Conservation (phyloP, 2,113 vertebrate species). For the Gallinago jamesoni region DNA sequence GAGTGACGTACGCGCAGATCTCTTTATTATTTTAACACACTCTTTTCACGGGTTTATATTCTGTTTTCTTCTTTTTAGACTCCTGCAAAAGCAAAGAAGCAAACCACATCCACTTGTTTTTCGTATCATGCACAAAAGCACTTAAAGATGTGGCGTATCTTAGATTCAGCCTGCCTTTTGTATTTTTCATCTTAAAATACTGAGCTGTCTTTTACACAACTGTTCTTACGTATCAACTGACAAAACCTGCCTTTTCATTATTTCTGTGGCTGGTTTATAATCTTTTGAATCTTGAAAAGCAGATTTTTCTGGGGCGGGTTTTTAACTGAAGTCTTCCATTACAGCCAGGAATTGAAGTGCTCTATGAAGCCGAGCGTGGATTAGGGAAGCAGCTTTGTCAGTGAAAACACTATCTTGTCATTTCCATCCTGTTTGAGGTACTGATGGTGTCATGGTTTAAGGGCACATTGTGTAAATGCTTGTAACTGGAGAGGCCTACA, state of each 20-base stretch:
- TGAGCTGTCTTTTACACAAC: background rate
- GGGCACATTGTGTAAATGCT: background rate
- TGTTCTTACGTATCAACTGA: background rate
- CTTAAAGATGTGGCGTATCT: background rate
- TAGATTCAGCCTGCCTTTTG: background rate
- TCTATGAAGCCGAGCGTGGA: background rate
- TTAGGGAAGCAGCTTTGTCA: background rate
- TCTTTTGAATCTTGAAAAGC: conserved; percentile 20
- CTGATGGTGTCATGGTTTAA: background rate
- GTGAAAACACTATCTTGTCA: background rate
- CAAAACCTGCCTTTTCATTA: conserved; percentile 31
- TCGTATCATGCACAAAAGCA: background rate
- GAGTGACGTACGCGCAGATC: background rate
- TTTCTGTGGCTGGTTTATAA: background rate
- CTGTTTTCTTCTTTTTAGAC: conserved; percentile 22
- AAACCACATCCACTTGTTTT: conserved; percentile 65
- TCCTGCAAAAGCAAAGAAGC: conserved; percentile 1
- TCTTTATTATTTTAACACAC: background rate
- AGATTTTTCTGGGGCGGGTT: background rate
- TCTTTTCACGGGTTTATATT: background rate
- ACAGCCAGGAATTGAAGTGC: background rate
- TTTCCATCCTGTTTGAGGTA: background rate
- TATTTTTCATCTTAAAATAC: conserved; percentile 25
- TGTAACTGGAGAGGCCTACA: background rate
- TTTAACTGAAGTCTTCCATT: background rate